Conservation (phyloP, 1,140 invertebrate genomes). For the Plutomurus gul region DNA sequence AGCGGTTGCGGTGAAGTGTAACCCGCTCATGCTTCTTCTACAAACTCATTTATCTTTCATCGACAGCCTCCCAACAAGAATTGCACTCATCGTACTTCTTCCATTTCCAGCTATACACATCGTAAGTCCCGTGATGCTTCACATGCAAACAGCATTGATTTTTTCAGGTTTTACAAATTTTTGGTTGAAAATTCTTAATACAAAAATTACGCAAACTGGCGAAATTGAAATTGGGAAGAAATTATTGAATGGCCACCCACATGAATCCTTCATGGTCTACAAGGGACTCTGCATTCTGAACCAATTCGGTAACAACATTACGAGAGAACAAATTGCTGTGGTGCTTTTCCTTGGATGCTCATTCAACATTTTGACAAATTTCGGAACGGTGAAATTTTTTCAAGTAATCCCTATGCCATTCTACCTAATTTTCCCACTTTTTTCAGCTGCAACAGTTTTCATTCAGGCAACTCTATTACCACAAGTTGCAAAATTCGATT, state of each 20-base stretch:
- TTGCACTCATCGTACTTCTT: background rate
- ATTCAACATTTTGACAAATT: background rate
- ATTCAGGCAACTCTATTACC: background rate
- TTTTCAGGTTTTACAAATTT: background rate
- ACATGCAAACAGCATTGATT: background rate
- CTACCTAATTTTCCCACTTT: background rate
- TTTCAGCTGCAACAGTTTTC: background rate
- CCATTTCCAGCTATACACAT: background rate
- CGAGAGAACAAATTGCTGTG: no score
- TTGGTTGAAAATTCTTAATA: background rate
- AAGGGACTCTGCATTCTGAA: no score
- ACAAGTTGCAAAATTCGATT: background rate
- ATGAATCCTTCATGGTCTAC: no score
- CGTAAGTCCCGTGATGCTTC: background rate
- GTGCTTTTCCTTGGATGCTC: background rate
- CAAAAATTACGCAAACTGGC: no score
- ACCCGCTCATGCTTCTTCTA: no score
- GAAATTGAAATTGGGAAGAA: no score
- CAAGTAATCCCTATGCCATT: background rate
- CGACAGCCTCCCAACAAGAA: background rate
- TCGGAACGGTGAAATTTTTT: background rate
- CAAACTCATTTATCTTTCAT: background rate
- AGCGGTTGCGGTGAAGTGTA: no score
- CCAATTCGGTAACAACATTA: no score
- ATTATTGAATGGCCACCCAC: no score